A percentile compares a stretch with the other conserved stretches of the same genome.
These are phyloP conservation scores for Xenopus laevis DNA, from an alignment of 2,113 vertebrate species.

Conservation along the genomic window DNA sequence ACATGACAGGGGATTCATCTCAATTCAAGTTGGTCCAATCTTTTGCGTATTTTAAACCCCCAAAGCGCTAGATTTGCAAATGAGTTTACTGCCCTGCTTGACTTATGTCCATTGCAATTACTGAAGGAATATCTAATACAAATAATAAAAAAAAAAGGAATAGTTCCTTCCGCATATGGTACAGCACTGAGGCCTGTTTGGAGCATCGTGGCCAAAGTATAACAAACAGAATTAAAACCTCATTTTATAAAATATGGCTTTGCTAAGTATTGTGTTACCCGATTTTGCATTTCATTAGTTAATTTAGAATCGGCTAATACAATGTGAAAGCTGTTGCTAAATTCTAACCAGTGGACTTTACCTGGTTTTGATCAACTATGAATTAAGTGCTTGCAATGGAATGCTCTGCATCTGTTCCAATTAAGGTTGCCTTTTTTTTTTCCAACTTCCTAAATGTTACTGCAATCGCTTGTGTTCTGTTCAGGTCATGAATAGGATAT, in stretches of 20 bases:
- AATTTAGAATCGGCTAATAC: slow-evolving; percentile 35
- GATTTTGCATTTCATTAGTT: slow-evolving; percentile 42
- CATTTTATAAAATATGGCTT: slow-evolving; percentile 12
- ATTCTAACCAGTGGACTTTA: slow-evolving; percentile 27
- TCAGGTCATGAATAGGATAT: slow-evolving; percentile 41
- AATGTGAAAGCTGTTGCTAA: slow-evolving; percentile 43
- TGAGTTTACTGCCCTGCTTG: background rate
- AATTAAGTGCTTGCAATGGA: slow-evolving; percentile 36
- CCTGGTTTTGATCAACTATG: slow-evolving; percentile 41
- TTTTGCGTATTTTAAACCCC: no score
- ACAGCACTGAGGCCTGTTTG: background rate
- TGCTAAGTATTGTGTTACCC: slow-evolving; percentile 32
- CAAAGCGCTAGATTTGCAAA: background rate
- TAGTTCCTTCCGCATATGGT: background rate
- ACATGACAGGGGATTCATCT: no score
- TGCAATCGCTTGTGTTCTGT: slow-evolving; percentile 31
- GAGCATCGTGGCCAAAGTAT: slow-evolving; percentile 21
- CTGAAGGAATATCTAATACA: no score
- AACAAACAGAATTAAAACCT: slow-evolving; percentile 35
- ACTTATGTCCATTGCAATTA: slow-evolving; percentile 15
- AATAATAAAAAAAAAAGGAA: no score
- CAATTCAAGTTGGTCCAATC: no score
- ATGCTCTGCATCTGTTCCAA: slow-evolving; percentile 42
- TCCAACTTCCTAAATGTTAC: slow-evolving; percentile 21
- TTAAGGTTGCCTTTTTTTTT: slow-evolving; percentile 24